Evolutionary conservation across 2,888 invertebrate genomes (phyloP), one percentile per base, ranked within the genome.

Genomic region (Cyaniris semiargus): DNA sequence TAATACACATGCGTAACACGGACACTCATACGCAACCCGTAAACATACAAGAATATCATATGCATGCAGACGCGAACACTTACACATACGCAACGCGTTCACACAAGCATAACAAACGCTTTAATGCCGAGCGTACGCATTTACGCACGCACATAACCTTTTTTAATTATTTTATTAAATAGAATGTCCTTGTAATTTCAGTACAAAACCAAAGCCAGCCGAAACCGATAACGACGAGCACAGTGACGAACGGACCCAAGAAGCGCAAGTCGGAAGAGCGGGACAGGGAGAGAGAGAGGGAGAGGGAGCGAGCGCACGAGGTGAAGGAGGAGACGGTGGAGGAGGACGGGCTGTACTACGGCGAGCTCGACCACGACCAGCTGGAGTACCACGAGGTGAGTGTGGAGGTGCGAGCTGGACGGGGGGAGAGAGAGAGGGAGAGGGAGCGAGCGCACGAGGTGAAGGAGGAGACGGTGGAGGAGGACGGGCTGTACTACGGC

Each of bases 261-360:
- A 91, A 92, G 70, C 84, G 88, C 79, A 89, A 88, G 77, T 84
- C 88, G 0, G 88, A 87, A 78, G 88, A 89, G 58, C 79, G 81
- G 10, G 82, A 82, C 38, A 79, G 80, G 34, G 80, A 80, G 66
- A 72, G 80, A 77, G 76, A 78, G 56, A 77, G 80, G 76, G 76
- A 78, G 56, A 77, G 71, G 71, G 71, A 72, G 44, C 44, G 72
- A 38, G 44, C 44, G 72, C 72, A 72, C 0, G 90, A 88, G 2
- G 90, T 94, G 1, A 94, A 94, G 78, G 93, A 94, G 80, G 94
- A 94, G 79, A 94, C 92, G 0, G 94, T 94, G 0, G 94, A 94
- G 78, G 94, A 94, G 56, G 94, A 94, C 70, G 94, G 94, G 2
- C 85, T 94, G 4, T 94, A 89, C 83, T 94, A 94, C 80, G 94